phyloP scores from a whole-genome alignment of 2,797 vertebrate genomes.

The Eurystomus glaucurus region DNA sequence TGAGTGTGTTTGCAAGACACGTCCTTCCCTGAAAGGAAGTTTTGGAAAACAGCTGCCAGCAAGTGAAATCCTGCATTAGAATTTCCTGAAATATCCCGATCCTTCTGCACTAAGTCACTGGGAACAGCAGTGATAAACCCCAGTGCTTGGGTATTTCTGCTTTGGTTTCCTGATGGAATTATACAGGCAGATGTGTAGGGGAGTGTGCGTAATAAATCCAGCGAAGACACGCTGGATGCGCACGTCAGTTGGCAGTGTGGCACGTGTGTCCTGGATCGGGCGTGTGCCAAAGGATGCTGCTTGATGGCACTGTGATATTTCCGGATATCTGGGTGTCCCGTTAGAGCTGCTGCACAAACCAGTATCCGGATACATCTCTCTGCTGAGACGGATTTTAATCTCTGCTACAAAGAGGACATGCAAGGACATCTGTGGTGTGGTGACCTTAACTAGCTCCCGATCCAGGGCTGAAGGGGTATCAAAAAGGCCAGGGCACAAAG shows the following conservation, averaged over 20 bases:
- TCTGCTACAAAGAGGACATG: neutral
- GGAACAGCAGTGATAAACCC: neutral
- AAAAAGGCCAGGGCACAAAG: constrained; percentile 4
- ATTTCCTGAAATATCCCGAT: neutral
- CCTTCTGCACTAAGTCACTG: neutral
- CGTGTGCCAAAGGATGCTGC: neutral
- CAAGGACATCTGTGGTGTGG: neutral
- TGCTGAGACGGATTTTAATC: neutral
- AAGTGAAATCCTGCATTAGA: neutral
- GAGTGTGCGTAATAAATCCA: neutral
- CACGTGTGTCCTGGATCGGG: neutral
- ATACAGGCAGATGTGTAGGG: neutral
- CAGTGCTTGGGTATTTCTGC: neutral
- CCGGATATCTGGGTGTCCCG: neutral
- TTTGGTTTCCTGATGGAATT: neutral
- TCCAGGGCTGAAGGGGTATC: neutral
- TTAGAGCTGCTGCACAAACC: neutral
- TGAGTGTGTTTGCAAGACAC: neutral
- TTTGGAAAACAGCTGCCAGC: neutral
- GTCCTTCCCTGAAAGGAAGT: neutral
- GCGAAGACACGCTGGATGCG: rapidly evolving
- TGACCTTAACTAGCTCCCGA: neutral
- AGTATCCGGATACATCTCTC: neutral
- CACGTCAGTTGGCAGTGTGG: neutral
- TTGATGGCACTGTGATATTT: neutral